Evolutionary conservation across 2,888 invertebrate genomes (phyloP), one percentile per base, ranked within the genome.

Genomic region (Pollenia labialis): DNA sequence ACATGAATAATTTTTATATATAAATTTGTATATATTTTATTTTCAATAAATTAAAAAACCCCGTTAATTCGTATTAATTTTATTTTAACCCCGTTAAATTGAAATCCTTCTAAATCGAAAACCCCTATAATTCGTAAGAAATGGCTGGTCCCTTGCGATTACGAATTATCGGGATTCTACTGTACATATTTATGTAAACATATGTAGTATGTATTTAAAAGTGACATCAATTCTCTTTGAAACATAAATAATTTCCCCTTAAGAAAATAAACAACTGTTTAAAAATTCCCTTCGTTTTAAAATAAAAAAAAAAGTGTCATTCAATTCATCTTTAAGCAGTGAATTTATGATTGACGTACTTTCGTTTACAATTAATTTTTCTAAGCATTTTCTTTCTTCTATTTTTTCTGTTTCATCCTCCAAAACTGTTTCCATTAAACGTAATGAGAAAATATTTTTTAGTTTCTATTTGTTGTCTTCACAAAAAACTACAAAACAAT

Each of bases 401-500:
- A 32, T 32, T 8, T 44, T 52, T 0, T 52, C n/a, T 44, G 4
- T 68, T 16, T 40, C 18, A 12, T 18, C 42, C 44, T 44, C 23
- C 23, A 64, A 52, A 52, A 52, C 23, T 11, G 40, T 48, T 75
- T 46, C 23, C 58, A 74, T 75, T 54, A 64, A 74, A 75, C 32
- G 23, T 68, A 72, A 72, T 72, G 16, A 48, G 52, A 62, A 72
- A 23, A 62, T 50, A 6, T 66, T 2, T 56, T 40, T 1, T 42
- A 42, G 4, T 76, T 52, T 1, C 16, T 52, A 4, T 32, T 50
- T 4, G 50, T 66, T 64, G 50, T 68, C n/a, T 62, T 18, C 14
- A 48, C 14, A 62, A 85, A 75, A 84, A 68, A 83, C 9, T 23
- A 58, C 16, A 56, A 75, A 77, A 50, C 71, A 48, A 71, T 86